phyloP scores from a whole-genome alignment of 2,888 invertebrate species.

The Apantesis nais region DNA sequence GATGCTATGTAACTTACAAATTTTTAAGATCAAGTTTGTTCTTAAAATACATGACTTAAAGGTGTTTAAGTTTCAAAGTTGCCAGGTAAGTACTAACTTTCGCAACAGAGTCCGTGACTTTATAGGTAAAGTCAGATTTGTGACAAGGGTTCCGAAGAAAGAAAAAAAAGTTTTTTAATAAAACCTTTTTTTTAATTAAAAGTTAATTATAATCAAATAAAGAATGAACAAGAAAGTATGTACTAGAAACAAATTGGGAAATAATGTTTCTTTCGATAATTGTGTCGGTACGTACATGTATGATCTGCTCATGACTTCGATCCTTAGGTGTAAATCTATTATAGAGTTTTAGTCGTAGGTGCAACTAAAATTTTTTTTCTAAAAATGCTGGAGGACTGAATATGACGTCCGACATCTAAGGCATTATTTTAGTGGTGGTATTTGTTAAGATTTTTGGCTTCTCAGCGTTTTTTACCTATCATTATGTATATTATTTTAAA shows the following conservation, averaged over 20 bases:
- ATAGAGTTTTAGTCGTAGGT: too few species aligned
- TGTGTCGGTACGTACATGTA: background rate
- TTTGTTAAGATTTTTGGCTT: too few species aligned
- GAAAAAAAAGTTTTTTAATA: background rate
- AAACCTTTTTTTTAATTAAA: background rate
- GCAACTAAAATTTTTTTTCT: too few species aligned
- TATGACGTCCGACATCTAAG: too few species aligned
- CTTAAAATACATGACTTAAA: background rate
- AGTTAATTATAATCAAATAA: background rate
- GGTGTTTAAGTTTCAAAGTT: conserved; percentile 16
- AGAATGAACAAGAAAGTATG: background rate
- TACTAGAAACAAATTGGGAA: background rate
- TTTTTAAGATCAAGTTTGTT: too few species aligned
- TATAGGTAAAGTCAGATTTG: conserved; percentile 1
- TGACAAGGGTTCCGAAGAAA: conserved; percentile 1
- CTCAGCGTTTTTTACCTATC: too few species aligned
- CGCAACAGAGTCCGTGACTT: background rate
- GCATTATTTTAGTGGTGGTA: too few species aligned
- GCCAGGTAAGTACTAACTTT: conserved; percentile 10
- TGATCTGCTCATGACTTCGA: too few species aligned
- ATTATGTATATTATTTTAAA: too few species aligned
- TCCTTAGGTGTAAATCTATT: too few species aligned
- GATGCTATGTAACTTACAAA: too few species aligned
- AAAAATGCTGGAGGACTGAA: too few species aligned
- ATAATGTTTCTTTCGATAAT: background rate